Evolutionary conservation across 1,140 invertebrate genomes (phyloP).

Genomic region (Chlorops oryzae): DNA sequence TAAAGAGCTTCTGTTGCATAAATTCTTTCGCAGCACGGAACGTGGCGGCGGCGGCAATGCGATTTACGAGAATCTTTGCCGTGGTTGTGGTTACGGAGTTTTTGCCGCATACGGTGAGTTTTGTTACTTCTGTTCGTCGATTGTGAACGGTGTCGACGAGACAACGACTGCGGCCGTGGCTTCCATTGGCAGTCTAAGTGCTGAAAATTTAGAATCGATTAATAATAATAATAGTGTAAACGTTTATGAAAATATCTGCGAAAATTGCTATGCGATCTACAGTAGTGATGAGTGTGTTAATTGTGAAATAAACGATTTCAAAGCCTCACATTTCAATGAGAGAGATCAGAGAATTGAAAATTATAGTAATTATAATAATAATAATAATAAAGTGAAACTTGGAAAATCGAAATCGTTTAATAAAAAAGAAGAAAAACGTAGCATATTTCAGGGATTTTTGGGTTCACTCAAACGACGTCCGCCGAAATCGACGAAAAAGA

Average conservation of each 20-base stretch:
- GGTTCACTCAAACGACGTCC: slow-evolving; percentile 34
- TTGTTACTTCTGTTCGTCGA: slow-evolving; percentile 40
- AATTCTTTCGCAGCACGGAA: slow-evolving; percentile 30
- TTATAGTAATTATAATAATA: too few species aligned
- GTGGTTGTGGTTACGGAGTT: slow-evolving; percentile 41
- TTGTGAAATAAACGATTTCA: too few species aligned
- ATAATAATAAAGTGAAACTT: slow-evolving; percentile 14
- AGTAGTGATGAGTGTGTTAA: slow-evolving; percentile 9
- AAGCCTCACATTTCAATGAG: too few species aligned
- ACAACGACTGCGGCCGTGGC: too few species aligned
- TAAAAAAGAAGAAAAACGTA: slow-evolving; percentile 26
- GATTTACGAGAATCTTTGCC: slow-evolving; percentile 44
- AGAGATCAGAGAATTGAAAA: too few species aligned
- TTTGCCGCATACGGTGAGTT: slow-evolving; percentile 38
- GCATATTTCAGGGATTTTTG: slow-evolving; percentile 20
- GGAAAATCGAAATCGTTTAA: slow-evolving; percentile 28
- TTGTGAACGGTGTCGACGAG: slow-evolving; percentile 28
- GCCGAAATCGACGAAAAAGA: slow-evolving; percentile 13
- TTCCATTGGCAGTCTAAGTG: too few species aligned
- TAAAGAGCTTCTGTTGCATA: slow-evolving; percentile 21
- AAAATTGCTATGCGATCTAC: slow-evolving; percentile 9
- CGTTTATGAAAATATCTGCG: slow-evolving; percentile 41
- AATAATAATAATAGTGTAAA: slow-evolving; percentile 10
- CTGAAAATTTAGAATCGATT: too few species aligned
- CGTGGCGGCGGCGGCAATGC: neutral